A percentile compares a stretch with the other conserved stretches of the same genome.
Evolutionary conservation across 2,888 invertebrate genomes (phyloP).

Genomic region (Deilephila elpenor): DNA sequence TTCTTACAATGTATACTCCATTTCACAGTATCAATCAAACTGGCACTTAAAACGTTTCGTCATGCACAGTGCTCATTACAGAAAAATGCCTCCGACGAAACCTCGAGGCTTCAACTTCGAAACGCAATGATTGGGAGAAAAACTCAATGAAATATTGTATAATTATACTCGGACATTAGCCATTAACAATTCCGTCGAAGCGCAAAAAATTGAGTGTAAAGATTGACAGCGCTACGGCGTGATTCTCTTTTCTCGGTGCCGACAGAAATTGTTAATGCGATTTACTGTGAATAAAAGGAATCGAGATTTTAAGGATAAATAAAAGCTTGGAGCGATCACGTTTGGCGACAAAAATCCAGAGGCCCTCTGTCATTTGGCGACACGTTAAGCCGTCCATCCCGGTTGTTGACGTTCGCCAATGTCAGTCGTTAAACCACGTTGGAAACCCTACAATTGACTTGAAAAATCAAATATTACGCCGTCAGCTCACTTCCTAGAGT

Average conservation of each 20-base stretch:
- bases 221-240: conserved; percentile 57
- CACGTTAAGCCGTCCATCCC: background rate
- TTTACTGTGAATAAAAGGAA: conserved; percentile 13
- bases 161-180: conserved; percentile 69
- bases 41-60: conserved; percentile 42
- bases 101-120: conserved; percentile 58
- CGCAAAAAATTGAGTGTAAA: conserved; percentile 61
- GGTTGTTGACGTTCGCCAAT: no score
- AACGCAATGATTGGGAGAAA: conserved; percentile 79
- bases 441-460: no score
- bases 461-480: no score
- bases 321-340: background rate
- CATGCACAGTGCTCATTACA: conserved; percentile 46
- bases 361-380: background rate
- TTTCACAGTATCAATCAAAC: conserved; percentile 4
- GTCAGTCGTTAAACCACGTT: no score
- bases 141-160: conserved; percentile 73
- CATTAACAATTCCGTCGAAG: conserved; percentile 57
- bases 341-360: background rate
- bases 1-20: background rate
- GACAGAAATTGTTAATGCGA: conserved; percentile 8
- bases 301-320: conserved; percentile 6
- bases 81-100: conserved; percentile 67
- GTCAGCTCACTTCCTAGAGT: no score
- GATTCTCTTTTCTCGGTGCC: conserved; percentile 38